phyloP scores from a whole-genome alignment of 2,113 vertebrate species.

The Lophius piscatorius region DNA sequence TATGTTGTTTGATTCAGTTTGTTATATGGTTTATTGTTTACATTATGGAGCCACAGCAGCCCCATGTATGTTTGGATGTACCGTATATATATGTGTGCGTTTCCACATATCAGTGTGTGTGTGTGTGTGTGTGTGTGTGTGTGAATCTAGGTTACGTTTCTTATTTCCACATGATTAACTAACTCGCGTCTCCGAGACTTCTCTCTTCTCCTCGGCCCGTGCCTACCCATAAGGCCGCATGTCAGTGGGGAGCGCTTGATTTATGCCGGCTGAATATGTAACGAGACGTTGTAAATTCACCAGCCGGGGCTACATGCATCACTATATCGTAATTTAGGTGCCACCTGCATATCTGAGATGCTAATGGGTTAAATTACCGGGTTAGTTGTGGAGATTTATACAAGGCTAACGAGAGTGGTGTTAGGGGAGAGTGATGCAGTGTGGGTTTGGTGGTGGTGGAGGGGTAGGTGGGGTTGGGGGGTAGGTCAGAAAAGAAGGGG shows the following conservation, averaged over 20 bases:
- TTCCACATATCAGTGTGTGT: background rate
- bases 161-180: conserved; percentile 78
- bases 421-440: conserved; percentile 24
- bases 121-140: background rate
- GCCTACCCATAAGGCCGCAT: conserved; percentile 87
- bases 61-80: too few relatives aligned
- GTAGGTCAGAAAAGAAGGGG: conserved; percentile 8
- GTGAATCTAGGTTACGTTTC: conserved; percentile 83
- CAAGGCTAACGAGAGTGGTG: conserved; percentile 69
- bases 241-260: conserved; percentile 89
- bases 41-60: too few relatives aligned
- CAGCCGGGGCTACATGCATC: conserved; percentile 81
- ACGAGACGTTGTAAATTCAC: conserved; percentile 92
- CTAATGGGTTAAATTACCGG: conserved; percentile 89
- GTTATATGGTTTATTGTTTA: background rate
- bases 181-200: conserved; percentile 56
- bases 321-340: conserved; percentile 82
- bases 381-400: conserved; percentile 87
- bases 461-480: conserved; percentile 8
- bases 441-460: too few relatives aligned
- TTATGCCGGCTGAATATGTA: conserved; percentile 94
- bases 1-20: too few relatives aligned
- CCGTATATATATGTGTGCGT: too few relatives aligned
- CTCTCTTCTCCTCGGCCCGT: conserved; percentile 76
- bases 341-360: conserved; percentile 83